Percentiles rank a stretch among this genome's conserved stretches.
Evolutionary conservation across 2,113 vertebrate species (phyloP).

Genomic region (Ammodramus savannarum): DNA sequence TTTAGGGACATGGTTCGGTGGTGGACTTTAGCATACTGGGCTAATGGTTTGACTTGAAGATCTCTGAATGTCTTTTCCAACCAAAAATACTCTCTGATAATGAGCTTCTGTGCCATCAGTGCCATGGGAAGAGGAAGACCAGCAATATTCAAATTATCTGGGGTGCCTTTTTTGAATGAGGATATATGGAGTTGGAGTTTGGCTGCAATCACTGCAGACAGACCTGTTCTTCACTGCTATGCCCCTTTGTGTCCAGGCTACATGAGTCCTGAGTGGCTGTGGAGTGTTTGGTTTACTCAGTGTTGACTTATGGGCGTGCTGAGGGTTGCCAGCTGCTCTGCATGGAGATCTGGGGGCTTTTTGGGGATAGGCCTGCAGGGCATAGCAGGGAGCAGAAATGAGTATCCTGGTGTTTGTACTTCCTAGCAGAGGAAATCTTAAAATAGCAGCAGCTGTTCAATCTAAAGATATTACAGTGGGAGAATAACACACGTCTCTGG

Average conservation of each 20-base stretch:
- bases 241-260: neutral
- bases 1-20: neutral
- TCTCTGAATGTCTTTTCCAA: neutral
- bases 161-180: neutral
- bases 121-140: neutral
- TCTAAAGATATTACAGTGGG: neutral
- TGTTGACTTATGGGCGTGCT: accelerated
- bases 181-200: neutral
- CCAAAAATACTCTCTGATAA: neutral
- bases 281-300: neutral
- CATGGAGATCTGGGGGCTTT: accelerated
- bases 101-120: neutral
- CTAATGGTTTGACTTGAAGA: neutral
- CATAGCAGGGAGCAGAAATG: neutral
- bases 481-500: neutral
- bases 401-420: neutral
- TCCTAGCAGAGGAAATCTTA: neutral
- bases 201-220: neutral
- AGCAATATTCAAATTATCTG: neutral
- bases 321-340: neutral
- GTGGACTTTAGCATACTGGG: neutral
- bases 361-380: accelerated
- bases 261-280: accelerated
- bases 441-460: neutral
- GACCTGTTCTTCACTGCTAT: neutral